Percentiles rank a stretch among this genome's conserved stretches.
These are phyloP conservation scores for Spondyliosoma cantharus DNA, from an alignment of 2,797 vertebrate genomes.

Conservation along the genomic window DNA sequence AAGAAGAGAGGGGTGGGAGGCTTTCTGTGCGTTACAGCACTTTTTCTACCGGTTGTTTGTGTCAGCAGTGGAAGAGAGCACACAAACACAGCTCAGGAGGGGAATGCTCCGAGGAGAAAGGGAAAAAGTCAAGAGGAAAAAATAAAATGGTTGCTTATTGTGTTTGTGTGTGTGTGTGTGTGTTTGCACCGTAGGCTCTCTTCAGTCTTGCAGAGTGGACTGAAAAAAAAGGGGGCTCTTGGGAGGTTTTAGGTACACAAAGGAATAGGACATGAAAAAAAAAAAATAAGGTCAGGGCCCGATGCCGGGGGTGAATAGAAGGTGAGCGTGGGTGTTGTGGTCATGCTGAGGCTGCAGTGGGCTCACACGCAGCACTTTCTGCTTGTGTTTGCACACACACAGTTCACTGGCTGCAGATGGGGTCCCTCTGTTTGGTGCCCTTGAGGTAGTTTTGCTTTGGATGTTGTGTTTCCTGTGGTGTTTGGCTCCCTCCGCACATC, in stretches of 20 bases:
- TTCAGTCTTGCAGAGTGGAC: conserved; percentile 47
- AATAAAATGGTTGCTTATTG: neutral
- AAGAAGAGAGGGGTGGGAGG: neutral
- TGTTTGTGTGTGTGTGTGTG: conserved; percentile 8
- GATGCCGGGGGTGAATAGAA: conserved; percentile 28
- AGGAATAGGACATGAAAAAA: conserved; percentile 31
- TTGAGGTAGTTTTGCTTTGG: conserved; percentile 3
- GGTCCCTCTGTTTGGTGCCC: conserved; percentile 32
- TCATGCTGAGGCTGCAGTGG: conserved; percentile 14
- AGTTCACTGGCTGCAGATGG: conserved; percentile 33
- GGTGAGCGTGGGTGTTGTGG: conserved; percentile 25
- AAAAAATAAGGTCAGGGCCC: conserved; percentile 72
- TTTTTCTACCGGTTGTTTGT: conserved; percentile 62
- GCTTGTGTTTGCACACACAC: conserved; percentile 45
- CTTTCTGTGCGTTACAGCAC: conserved; percentile 59
- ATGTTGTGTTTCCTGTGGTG: conserved; percentile 25
- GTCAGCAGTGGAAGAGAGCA: conserved; percentile 59
- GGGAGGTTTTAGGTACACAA: conserved; percentile 28
- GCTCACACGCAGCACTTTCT: no score
- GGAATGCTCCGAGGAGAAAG: conserved; percentile 36
- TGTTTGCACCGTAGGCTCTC: conserved; percentile 24
- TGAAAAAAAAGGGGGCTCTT: neutral
- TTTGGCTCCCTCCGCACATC: conserved; percentile 13
- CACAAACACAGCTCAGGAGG: conserved; percentile 49
- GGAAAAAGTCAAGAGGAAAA: conserved; percentile 7